Evolutionary conservation across 2,797 vertebrate species (phyloP), one percentile per base, ranked within the genome.

Genomic region (Macropodus opercularis): DNA sequence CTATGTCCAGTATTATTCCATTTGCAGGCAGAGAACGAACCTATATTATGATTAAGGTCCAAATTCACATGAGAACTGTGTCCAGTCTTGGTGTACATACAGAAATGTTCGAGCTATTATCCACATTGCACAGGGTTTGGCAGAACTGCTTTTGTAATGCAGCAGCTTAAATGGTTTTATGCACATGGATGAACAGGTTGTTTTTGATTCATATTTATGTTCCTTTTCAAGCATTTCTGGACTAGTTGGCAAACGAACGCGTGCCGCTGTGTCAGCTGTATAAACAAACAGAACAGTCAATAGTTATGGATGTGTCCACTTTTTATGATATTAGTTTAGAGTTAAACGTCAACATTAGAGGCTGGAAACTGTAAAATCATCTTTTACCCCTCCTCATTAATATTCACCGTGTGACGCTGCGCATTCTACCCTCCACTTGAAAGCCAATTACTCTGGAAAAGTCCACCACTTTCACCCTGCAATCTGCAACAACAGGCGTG

Each of bases 391-490:
- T 56, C 57, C 81, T 63, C 51, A 81, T 90, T 89, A 85, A 83
- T 87, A 89, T 89, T 89, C 87, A 51, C 75, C 61, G 66, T 68
- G 81, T 81, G 78, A 77, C 65, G 74, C 67, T 65, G 74, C 72
- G 69, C 77, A 76, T 86, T 72, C 87, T 79, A 71, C 76, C 70
- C 81, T 81, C 78, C 74, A 83, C 80, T 85, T 88, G 77, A 90
- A 86, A 88, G 72, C 71, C 76, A 89, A 88, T 90, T 88, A 90
- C 72, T 67, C 63, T 63, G 66, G 75, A 69, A 83, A 88, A 83
- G 82, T 89, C 79, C 61, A 76, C 60, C 60, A 69, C 61, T 85
- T 83, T 78, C 59, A 73, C 71, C 65, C 83, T 72, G 70, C 74
- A 86, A 86, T 87, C 81, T 87, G 62, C 76, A 73, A 77, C 57